A percentile compares a stretch with the other conserved stretches of the same genome.
Conservation (phyloP, 2,888 invertebrate species). For the Axea sp. region DNA sequence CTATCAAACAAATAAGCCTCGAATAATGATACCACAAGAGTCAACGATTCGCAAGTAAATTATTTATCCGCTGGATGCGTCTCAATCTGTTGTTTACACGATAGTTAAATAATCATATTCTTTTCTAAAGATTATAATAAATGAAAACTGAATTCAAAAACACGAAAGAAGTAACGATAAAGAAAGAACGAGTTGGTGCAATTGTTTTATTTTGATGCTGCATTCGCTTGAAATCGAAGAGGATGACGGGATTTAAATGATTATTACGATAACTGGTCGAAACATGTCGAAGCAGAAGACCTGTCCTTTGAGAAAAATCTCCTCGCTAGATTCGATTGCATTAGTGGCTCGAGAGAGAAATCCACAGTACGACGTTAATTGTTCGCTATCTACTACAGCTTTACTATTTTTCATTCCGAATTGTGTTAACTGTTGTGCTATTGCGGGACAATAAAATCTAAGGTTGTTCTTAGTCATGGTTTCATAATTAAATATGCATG, state of each 20-base stretch:
- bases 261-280: slow-evolving; percentile 22
- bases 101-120: too few relatives aligned
- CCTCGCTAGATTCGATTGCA: slow-evolving; percentile 52
- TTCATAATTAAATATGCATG: too few relatives aligned
- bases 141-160: slow-evolving; percentile 5
- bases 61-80: too few relatives aligned
- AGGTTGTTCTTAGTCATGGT: too few relatives aligned
- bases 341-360: slow-evolving; percentile 17
- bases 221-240: slow-evolving; percentile 29
- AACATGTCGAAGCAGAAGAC: slow-evolving; percentile 49
- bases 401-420: slow-evolving; percentile 8
- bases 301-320: slow-evolving; percentile 53
- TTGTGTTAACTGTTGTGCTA: slow-evolving; percentile 1
- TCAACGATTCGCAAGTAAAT: too few relatives aligned
- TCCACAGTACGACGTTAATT: slow-evolving; percentile 64
- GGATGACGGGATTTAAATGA: slow-evolving; percentile 42
- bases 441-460: slow-evolving; percentile 7
- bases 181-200: background rate
- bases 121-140: background rate
- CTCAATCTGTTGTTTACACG: too few relatives aligned
- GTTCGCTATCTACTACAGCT: slow-evolving; percentile 63
- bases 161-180: background rate
- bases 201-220: slow-evolving; percentile 7
- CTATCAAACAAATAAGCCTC: too few relatives aligned
- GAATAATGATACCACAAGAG: too few relatives aligned